Conservation (phyloP, 2,113 vertebrate genomes). For the Lycaon pictus region DNA sequence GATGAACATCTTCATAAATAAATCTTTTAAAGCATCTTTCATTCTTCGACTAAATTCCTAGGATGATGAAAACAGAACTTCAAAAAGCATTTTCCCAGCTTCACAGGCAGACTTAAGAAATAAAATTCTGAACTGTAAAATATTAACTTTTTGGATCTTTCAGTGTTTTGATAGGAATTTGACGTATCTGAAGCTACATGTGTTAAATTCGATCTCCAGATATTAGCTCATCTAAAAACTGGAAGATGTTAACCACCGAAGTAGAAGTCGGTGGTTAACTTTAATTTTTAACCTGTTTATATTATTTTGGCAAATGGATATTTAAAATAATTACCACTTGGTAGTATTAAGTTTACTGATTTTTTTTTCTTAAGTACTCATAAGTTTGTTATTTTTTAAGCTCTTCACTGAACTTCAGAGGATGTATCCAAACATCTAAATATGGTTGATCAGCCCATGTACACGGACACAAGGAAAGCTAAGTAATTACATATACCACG, state of each 20-base stretch:
- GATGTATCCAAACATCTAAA: neutral
- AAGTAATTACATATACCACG: neutral
- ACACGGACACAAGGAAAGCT: neutral
- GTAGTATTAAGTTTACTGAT: neutral
- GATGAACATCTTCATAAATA: conserved; percentile 68
- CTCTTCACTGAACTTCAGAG: conserved; percentile 6
- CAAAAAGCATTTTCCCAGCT: conserved; percentile 71
- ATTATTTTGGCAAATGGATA: neutral
- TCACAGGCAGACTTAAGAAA: conserved; percentile 78
- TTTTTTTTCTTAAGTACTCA: neutral
- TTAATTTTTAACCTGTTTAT: neutral
- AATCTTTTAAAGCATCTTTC: conserved; percentile 72
- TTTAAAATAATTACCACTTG: neutral
- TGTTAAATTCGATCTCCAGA: neutral
- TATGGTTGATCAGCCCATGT: neutral
- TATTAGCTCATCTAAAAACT: conserved; percentile 18
- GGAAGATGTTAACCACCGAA: neutral
- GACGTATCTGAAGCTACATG: neutral
- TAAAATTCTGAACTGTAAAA: conserved; percentile 77
- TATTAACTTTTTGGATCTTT: conserved; percentile 76
- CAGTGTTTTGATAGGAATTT: neutral
- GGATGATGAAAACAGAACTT: conserved; percentile 68
- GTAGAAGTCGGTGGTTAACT: neutral
- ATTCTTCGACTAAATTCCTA: conserved; percentile 69
- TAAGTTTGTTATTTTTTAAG: neutral